Base-by-base conservation (phyloP, 2,888 invertebrate genomes). In the Maniola hyperantus region DNA sequence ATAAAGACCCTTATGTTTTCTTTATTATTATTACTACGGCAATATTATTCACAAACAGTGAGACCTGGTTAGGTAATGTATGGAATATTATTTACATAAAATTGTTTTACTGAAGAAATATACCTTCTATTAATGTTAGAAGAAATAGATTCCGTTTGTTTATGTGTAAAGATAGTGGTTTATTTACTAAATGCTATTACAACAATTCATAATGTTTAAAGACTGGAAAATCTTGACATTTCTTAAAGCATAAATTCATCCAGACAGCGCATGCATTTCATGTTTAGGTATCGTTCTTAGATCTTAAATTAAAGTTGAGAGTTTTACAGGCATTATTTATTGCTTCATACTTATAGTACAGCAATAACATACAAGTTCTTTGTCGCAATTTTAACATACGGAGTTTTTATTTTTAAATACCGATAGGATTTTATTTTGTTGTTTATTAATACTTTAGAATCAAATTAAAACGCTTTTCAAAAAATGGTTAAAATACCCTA, bases 251-350 rank as follows among this genome's bases (percentile, higher is more conserved):
- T 57, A 42, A 57, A 57, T 57, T 39, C 11, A 57, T 57, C 57
- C 20, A 42, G 11, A 39, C 57, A 42, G 11, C 20, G 39, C 42
- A 42, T 57, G 57, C 57, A 20, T 57, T 57, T 57, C 57, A 42
- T 57, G 57, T 57, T 57, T 57, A 42, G 20, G 11, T 57, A 42
- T 57, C 57, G 57, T 20, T 13, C 20, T 18, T 20, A 18, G 57
- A 57, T 57, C 42, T 57, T 42, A 57, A 57, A 57, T 57, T 42
- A 57, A 57, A 20, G 20, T 57, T 42, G 42, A 20, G 20, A 57
- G 11, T 42, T 57, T 57, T 57, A 42, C 20, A 42, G 39, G 20
- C 42, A 20, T 57, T 42, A 57, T 57, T 57, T 57, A 57, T 42
- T 42, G 39, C 39, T 57, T 57, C 8, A 34, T 34, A 34, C 54